A percentile compares a stretch with the other conserved stretches of the same genome.
These are phyloP conservation scores for Urocolius indicus DNA, from an alignment of 2,113 vertebrate species.

Conservation along the genomic window DNA sequence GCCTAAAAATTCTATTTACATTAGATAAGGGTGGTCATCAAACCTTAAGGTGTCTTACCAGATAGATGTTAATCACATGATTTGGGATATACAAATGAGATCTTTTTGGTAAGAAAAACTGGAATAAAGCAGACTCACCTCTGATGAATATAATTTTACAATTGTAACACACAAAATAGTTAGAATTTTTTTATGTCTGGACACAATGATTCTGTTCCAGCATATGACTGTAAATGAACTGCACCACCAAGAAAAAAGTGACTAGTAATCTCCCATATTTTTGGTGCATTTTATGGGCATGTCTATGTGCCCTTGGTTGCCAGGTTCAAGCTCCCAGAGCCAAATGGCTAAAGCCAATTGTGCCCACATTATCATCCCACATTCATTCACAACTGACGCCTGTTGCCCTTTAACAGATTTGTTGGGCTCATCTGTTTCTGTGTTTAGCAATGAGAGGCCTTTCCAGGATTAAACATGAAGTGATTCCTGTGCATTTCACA, in stretches of 20 bases:
- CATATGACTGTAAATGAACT: rapidly evolving
- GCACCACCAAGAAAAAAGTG: neutral
- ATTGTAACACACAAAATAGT: neutral
- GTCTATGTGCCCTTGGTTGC: neutral
- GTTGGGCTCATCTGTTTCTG: neutral
- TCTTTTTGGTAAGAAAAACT: neutral
- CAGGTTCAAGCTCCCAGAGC: neutral
- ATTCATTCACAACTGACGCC: neutral
- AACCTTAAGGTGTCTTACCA: neutral
- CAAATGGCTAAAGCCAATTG: neutral
- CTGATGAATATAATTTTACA: neutral
- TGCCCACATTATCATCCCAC: neutral
- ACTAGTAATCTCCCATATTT: neutral
- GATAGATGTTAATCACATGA: neutral
- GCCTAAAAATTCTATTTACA: neutral
- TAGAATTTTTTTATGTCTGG: neutral
- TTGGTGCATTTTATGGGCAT: neutral
- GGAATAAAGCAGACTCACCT: neutral
- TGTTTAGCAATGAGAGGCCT: neutral
- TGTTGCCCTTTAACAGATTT: neutral
- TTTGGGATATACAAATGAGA: neutral
- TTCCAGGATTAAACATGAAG: neutral
- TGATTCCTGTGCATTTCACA: neutral
- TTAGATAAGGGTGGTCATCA: neutral
- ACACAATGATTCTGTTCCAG: neutral